Evolutionary conservation across 2,888 invertebrate species (phyloP).

Genomic region (Herminia tarsipennalis): DNA sequence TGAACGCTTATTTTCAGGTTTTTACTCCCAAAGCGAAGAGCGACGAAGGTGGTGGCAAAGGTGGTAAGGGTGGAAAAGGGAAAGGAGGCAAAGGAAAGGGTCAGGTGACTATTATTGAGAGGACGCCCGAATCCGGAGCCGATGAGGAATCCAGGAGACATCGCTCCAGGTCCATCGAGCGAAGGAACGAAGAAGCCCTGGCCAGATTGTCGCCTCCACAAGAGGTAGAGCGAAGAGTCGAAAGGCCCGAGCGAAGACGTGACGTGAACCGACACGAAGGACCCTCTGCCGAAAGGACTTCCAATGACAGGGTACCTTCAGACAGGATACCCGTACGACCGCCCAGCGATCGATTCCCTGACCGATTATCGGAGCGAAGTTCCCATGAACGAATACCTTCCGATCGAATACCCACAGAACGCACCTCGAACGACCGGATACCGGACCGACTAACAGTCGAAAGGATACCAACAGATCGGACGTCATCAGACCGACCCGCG

Average conservation of each 20-base stretch:
- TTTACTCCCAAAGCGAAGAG: constrained; percentile 83
- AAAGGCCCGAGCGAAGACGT: constrained; percentile 39
- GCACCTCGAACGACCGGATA: constrained; percentile 43
- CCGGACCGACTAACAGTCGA: constrained; percentile 37
- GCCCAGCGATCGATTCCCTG: constrained; percentile 40
- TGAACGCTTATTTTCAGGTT: constrained; percentile 61
- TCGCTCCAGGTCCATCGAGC: constrained; percentile 64
- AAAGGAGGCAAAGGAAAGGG: constrained; percentile 90
- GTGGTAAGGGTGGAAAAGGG: constrained; percentile 90
- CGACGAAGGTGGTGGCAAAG: constrained; percentile 89
- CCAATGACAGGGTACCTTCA: constrained; percentile 47
- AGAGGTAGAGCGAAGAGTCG: constrained; percentile 46
- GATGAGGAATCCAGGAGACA: constrained; percentile 76
- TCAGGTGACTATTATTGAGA: constrained; percentile 90
- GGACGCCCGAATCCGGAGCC: constrained; percentile 69
- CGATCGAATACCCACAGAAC: constrained; percentile 41
- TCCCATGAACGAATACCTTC: constrained; percentile 40
- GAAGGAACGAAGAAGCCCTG: constrained; percentile 69
- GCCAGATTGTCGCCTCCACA: constrained; percentile 70
- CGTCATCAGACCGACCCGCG: constrained; percentile 45
- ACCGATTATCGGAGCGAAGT: constrained; percentile 42
- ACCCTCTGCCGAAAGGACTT: constrained; percentile 44
- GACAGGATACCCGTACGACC: constrained; percentile 41
- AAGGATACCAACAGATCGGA: constrained; percentile 44
- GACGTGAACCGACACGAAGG: constrained; percentile 56